A percentile compares a stretch with the other conserved stretches of the same genome.
Evolutionary conservation across 1,140 invertebrate species (phyloP).

Genomic region (Drosophila tani): DNA sequence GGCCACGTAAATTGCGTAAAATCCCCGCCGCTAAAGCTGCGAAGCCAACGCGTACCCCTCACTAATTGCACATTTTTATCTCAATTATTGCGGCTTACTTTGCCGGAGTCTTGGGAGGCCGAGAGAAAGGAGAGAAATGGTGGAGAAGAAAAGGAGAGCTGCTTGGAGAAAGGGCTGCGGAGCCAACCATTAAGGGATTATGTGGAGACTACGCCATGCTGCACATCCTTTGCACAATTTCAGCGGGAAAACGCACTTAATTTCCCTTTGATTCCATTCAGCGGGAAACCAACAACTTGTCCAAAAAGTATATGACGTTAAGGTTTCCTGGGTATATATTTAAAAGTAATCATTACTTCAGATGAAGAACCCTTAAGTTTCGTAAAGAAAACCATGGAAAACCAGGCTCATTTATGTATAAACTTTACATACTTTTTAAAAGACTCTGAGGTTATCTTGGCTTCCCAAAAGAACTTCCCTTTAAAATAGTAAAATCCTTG

Average conservation of each 20-base stretch:
- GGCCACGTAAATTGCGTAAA: constrained; percentile 71
- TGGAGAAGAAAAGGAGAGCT: not conserved
- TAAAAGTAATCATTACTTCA: not conserved
- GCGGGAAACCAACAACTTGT: constrained; percentile 3
- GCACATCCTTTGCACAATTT: constrained; percentile 36
- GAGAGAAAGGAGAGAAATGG: not conserved
- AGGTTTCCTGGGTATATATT: not conserved
- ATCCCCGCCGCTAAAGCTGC: constrained; percentile 53
- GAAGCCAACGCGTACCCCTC: constrained; percentile 57
- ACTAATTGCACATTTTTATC: constrained; percentile 81
- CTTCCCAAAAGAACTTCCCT: not conserved
- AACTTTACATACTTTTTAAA: too few species aligned
- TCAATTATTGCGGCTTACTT: constrained; percentile 76
- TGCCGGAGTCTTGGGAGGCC: constrained; percentile 23
- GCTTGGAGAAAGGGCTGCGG: not conserved
- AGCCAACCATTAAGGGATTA: constrained; percentile 50
- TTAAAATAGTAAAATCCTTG: not conserved
- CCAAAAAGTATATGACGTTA: constrained; percentile 2
- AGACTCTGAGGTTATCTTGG: too few species aligned
- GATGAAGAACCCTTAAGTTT: too few species aligned
- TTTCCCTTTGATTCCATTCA: constrained; percentile 38
- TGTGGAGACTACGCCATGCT: constrained; percentile 34
- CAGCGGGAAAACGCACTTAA: constrained; percentile 34
- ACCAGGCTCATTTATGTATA: not conserved
- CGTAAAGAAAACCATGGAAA: not conserved